Percentiles rank a stretch among this genome's conserved stretches.
Conservation (phyloP, 2,888 invertebrate genomes). For the Luperina testacea region DNA sequence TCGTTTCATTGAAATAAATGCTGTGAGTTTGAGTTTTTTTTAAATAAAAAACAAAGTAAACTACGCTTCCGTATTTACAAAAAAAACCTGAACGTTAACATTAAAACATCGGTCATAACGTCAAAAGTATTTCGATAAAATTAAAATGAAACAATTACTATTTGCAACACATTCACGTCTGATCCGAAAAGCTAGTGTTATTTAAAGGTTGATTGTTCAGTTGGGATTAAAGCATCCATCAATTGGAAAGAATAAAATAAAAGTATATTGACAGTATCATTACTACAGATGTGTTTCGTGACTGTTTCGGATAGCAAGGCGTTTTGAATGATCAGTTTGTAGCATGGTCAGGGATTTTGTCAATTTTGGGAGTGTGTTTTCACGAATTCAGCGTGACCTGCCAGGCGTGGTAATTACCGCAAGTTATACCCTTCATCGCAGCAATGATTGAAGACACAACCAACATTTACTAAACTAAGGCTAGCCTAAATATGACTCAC, state of each 20-base stretch:
- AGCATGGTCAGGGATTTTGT: background rate
- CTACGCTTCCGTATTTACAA: background rate
- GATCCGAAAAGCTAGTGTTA: slow-evolving; percentile 45
- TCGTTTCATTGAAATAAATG: no score
- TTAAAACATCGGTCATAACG: background rate
- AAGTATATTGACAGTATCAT: slow-evolving; percentile 31
- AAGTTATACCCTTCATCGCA: background rate
- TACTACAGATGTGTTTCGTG: slow-evolving; percentile 17
- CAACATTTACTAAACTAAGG: background rate
- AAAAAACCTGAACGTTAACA: background rate
- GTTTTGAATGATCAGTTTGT: background rate
- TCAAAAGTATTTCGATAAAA: slow-evolving; percentile 8
- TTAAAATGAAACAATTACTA: slow-evolving; percentile 29
- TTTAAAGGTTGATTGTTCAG: slow-evolving; percentile 52
- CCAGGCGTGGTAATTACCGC: background rate
- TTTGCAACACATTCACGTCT: slow-evolving; percentile 4
- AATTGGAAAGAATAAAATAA: slow-evolving; percentile 42
- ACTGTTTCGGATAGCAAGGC: slow-evolving; percentile 19
- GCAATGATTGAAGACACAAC: background rate
- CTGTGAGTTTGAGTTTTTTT: no score
- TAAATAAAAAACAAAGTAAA: background rate
- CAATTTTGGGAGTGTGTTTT: background rate
- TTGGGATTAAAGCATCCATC: slow-evolving; percentile 51
- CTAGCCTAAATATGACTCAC: background rate
- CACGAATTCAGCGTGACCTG: background rate